Evolutionary conservation across 2,888 invertebrate genomes (phyloP), one percentile per base, ranked within the genome.

Genomic region (Shargacucullia verbasci): DNA sequence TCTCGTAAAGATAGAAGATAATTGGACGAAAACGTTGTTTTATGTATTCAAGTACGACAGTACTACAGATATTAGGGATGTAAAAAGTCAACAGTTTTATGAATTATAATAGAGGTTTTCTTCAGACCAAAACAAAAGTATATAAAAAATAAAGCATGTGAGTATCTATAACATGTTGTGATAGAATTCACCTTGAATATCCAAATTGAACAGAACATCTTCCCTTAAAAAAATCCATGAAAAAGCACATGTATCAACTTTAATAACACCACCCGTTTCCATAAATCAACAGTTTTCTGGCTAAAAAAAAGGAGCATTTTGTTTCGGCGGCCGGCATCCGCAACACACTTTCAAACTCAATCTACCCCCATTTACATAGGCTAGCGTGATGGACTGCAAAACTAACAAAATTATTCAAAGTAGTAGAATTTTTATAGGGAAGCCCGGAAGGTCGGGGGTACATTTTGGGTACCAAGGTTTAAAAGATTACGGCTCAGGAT

Each of bases 371-470:
- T 92, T 92, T 91, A 85, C 91, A 91, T 91, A 88, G 88, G 87
- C 84, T 66, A 69, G 79, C 80, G 71, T 85, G 90, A 90, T 87
- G 85, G 85, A 86, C 87, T 82, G 85, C 71, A 81, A 82, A 81
- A 83, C 87, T 89, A 91, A 92, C 89, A 87, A 87, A 85, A 91
- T 92, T 92, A 92, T 92, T 92, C 91, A 91, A 91, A 91, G 87
- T 85, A 87, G 85, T 71, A 73, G 84, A 85, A 83, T 88, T 88
- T 86, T 87, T 85, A 84, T 78, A 80, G 76, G 58, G 67, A 70
- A 64, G 64, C 71, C 64, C 63, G 68, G 71, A 73, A 81, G 74
- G 79, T 74, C 81, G 72, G 76, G 50, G 15, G 81, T 59, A 62
- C 52, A 66, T 63, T 68, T 73, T 48, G 45, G 71, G 62, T 35